Percentiles rank a stretch among this genome's conserved stretches.
Evolutionary conservation across 2,888 invertebrate species (phyloP).

Genomic region (Germaria angustata): DNA sequence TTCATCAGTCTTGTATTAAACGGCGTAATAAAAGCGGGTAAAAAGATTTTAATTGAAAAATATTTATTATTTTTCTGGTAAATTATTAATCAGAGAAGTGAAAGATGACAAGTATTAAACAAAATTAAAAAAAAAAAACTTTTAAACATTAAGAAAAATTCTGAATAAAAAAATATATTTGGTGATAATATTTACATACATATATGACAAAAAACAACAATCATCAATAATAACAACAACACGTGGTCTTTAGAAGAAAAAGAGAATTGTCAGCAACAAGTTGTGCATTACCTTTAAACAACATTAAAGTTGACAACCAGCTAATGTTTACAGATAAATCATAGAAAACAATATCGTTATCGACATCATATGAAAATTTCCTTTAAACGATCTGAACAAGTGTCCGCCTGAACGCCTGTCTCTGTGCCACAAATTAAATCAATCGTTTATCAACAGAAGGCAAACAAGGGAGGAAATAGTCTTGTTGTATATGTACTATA

Average conservation of each 20-base stretch:
- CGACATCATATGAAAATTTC: neutral
- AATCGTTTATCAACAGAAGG: neutral
- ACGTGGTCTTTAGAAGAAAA: conserved; percentile 6
- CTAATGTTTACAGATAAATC: conserved; percentile 32
- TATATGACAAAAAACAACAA: neutral
- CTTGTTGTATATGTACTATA: too few relatives aligned
- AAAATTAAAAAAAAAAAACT: too few relatives aligned
- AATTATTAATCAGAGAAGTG: too few relatives aligned
- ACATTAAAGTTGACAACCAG: conserved; percentile 30
- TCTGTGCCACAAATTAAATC: conserved; percentile 11
- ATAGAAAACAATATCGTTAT: neutral
- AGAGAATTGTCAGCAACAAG: conserved; percentile 30
- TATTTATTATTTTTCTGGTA: too few relatives aligned
- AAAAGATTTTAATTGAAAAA: neutral
- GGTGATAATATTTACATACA: neutral
- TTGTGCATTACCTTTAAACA: conserved; percentile 39
- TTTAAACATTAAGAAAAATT: neutral
- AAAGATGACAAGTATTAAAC: too few relatives aligned
- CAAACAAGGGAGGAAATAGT: neutral
- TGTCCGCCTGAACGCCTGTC: neutral
- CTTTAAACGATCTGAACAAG: neutral
- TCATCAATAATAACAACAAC: neutral
- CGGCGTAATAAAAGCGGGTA: conserved; percentile 72
- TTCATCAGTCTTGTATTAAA: conserved; percentile 73
- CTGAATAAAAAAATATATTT: neutral